Evolutionary conservation across 23 tunicate species (phyloP).

Genomic region (Trididemnum miniatum): DNA sequence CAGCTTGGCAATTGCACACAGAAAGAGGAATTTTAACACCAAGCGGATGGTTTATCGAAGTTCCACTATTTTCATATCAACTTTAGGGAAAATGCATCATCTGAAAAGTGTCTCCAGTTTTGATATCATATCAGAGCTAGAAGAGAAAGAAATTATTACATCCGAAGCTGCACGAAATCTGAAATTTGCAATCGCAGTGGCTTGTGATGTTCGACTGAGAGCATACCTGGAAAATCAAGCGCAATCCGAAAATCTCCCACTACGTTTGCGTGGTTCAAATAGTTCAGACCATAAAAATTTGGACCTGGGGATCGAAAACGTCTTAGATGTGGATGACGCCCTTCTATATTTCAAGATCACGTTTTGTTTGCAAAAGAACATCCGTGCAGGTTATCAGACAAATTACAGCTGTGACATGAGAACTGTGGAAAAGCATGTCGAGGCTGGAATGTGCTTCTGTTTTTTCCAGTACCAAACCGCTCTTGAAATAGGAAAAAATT

Average conservation of each 20-base stretch:
- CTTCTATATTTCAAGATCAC: constrained; percentile 24
- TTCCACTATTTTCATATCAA: constrained; percentile 21
- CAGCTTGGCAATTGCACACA: constrained; percentile 2
- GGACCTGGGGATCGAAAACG: background rate
- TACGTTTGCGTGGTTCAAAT: background rate
- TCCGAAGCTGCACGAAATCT: constrained; percentile 29
- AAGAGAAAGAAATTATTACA: constrained; percentile 14
- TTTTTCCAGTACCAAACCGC: constrained; percentile 19
- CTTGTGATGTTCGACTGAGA: constrained; percentile 35
- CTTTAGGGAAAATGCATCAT: constrained; percentile 19
- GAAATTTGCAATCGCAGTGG: constrained; percentile 36
- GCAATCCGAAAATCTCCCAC: constrained; percentile 8
- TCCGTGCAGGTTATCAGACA: background rate
- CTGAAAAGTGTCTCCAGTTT: constrained; percentile 13
- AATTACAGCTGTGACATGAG: constrained; percentile 1
- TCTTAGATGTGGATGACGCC: background rate
- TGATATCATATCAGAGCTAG: constrained; percentile 23
- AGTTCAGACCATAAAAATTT: background rate
- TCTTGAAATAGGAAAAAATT: background rate
- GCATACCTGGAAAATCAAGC: constrained; percentile 19
- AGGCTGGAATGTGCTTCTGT: background rate
- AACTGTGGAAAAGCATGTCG: constrained; percentile 15
- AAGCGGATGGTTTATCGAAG: constrained; percentile 30
- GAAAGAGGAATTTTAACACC: background rate
- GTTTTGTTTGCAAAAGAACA: constrained; percentile 17